These are phyloP conservation scores for Drosophila neotestacea DNA, from an alignment of 2,888 invertebrate species.

Conservation along the genomic window DNA sequence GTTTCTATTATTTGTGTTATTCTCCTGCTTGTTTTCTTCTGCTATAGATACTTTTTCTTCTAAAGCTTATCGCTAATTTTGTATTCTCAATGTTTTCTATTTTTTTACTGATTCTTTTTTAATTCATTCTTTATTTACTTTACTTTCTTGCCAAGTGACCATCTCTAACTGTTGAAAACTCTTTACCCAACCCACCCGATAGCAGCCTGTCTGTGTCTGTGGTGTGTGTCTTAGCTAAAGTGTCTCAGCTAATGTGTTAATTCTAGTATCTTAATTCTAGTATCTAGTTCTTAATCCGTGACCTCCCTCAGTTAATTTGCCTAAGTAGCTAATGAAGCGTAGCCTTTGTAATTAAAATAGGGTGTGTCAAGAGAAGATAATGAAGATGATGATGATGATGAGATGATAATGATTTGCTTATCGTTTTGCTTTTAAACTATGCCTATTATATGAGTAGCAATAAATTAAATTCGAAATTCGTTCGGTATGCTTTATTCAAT, in stretches of 20 bases:
- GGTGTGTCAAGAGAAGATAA: constrained; percentile 3
- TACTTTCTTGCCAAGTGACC: constrained; percentile 2
- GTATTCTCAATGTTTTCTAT: too few species aligned
- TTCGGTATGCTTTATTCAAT: constrained; percentile 57
- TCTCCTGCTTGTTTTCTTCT: too few species aligned
- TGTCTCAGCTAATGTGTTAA: constrained; percentile 30
- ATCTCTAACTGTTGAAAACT: constrained; percentile 17
- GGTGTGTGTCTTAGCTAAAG: constrained; percentile 46
- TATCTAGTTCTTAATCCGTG: background rate
- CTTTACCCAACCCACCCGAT: constrained; percentile 47
- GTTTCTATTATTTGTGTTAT: too few species aligned
- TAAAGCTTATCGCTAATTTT: too few species aligned
- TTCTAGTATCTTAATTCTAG: constrained; percentile 24
- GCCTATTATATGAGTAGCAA: constrained; percentile 44
- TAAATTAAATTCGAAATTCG: constrained; percentile 54
- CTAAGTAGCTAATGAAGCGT: constrained; percentile 10
- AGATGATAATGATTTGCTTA: constrained; percentile 30
- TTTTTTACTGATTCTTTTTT: too few species aligned
- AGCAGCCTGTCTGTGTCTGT: constrained; percentile 54
- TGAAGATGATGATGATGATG: background rate
- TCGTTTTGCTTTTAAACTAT: constrained; percentile 37
- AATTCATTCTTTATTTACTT: background rate
- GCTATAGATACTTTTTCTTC: too few species aligned
- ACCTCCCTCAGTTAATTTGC: constrained; percentile 4
- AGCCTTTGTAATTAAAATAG: constrained; percentile 6